phyloP scores from a whole-genome alignment of 2,888 invertebrate genomes.

The Copidosoma aretas region DNA sequence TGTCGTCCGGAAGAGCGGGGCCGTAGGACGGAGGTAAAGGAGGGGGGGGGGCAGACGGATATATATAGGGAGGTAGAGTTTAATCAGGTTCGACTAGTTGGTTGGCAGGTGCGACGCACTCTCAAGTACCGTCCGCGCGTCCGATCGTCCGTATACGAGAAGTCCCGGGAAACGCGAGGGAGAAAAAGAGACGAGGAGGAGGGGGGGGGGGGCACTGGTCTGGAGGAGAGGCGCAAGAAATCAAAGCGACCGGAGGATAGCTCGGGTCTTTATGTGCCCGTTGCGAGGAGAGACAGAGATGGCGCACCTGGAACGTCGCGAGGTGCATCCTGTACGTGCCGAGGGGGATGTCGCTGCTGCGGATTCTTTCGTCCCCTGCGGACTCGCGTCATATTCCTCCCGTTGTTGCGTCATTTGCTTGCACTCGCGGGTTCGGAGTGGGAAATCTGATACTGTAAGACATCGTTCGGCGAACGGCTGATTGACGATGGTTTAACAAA shows the following conservation, averaged over 20 bases:
- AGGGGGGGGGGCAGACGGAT: not conserved
- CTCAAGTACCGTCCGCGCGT: conserved; percentile 31
- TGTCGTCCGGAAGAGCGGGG: too few relatives aligned
- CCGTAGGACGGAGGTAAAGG: too few relatives aligned
- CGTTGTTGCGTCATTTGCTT: too few relatives aligned
- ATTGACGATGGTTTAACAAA: too few relatives aligned
- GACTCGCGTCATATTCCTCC: too few relatives aligned
- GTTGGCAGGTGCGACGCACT: conserved; percentile 58
- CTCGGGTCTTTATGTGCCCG: not conserved
- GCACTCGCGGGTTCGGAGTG: too few relatives aligned
- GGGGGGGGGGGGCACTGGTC: conserved; percentile 10
- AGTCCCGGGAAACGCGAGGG: conserved; percentile 40
- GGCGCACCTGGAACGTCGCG: too few relatives aligned
- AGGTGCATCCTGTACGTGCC: too few relatives aligned
- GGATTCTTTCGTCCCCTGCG: too few relatives aligned
- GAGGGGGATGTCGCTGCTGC: too few relatives aligned
- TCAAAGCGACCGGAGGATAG: not conserved
- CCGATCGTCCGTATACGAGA: conserved; percentile 41
- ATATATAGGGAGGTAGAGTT: conserved; percentile 47
- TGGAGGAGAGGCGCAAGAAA: not conserved
- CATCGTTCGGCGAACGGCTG: too few relatives aligned
- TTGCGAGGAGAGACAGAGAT: not conserved
- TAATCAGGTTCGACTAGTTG: conserved; percentile 62
- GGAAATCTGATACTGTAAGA: too few relatives aligned
- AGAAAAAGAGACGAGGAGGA: not conserved